Evolutionary conservation across 2,888 invertebrate species (phyloP).

Genomic region (Dynastes tityus): DNA sequence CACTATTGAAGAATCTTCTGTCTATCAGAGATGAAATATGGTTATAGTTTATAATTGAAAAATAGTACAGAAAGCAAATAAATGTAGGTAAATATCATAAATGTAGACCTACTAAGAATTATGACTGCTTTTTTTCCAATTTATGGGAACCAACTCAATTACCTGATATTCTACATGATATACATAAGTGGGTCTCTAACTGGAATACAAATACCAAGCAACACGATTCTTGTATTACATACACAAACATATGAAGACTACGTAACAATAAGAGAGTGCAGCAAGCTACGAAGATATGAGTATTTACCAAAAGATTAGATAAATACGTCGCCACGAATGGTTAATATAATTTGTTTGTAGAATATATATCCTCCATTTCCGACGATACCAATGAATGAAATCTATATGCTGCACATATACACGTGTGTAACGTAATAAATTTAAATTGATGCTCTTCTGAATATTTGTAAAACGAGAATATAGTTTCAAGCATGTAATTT

Average conservation of each 20-base stretch:
- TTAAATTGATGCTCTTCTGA: no score
- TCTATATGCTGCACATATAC: neutral
- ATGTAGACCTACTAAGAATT: no score
- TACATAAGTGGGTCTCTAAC: neutral
- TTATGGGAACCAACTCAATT: no score
- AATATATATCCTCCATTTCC: neutral
- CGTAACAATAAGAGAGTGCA: neutral
- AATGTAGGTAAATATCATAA: no score
- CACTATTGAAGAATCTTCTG: no score
- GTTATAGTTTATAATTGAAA: no score
- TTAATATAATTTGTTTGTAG: neutral
- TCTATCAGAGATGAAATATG: no score
- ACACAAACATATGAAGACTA: neutral
- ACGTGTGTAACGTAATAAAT: neutral
- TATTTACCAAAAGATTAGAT: slow-evolving; percentile 12
- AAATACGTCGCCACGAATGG: neutral
- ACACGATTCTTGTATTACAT: neutral
- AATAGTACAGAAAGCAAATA: no score
- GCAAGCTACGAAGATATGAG: neutral
- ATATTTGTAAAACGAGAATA: no score
- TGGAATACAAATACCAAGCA: neutral
- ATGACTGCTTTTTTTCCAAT: no score
- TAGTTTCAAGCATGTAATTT: no score
- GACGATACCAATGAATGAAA: neutral
- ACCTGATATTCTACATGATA: neutral